Evolutionary conservation across 2,888 invertebrate genomes (phyloP).

Genomic region (Latrodectus elegans): DNA sequence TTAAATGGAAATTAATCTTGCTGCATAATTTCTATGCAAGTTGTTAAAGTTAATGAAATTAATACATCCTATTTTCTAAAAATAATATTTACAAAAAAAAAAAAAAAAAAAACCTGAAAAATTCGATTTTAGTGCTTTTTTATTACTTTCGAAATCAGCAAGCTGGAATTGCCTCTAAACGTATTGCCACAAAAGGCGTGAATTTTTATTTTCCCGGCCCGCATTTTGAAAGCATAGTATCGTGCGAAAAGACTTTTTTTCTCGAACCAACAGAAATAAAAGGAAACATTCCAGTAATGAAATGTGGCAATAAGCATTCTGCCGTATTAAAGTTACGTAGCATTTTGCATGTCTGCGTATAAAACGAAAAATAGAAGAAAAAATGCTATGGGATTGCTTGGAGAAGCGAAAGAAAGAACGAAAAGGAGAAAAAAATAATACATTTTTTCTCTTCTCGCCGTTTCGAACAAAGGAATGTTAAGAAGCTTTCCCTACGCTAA

Average conservation of each 20-base stretch:
- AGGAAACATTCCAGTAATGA: slow-evolving; percentile 20
- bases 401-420: slow-evolving; percentile 8
- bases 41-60: not conserved
- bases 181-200: not conserved
- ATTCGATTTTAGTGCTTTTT: not conserved
- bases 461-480: slow-evolving; percentile 31
- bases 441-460: slow-evolving; percentile 5
- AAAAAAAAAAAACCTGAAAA: not conserved
- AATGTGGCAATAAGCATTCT: slow-evolving; percentile 29
- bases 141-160: not conserved
- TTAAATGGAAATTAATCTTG: not conserved
- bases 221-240: no score
- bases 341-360: slow-evolving; percentile 3
- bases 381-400: not conserved
- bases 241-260: no score
- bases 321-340: slow-evolving; percentile 22
- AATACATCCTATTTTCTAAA: not conserved
- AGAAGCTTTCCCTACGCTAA: slow-evolving; percentile 21
- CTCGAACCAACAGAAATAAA: not conserved
- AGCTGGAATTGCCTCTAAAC: not conserved
- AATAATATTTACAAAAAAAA: not conserved
- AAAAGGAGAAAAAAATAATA: not conserved
- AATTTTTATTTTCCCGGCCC: not conserved
- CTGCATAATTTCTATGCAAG: not conserved
- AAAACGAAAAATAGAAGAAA: not conserved